A percentile compares a stretch with the other conserved stretches of the same genome.
phyloP scores from a whole-genome alignment of 2,888 invertebrate genomes.

The Agrilus biguttatus region DNA sequence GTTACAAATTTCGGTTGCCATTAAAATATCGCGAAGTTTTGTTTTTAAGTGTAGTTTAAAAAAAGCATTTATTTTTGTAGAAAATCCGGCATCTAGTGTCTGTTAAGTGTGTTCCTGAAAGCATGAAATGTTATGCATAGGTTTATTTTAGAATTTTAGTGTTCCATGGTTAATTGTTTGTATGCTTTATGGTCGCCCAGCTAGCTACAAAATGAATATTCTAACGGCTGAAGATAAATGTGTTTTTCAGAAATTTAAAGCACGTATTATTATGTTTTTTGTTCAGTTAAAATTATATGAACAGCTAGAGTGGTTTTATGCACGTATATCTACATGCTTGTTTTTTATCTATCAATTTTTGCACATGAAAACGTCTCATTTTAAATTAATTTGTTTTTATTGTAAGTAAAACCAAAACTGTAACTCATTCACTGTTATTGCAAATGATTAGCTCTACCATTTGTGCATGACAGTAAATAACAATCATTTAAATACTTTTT shows the following conservation, averaged over 20 bases:
- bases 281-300: conserved; percentile 16
- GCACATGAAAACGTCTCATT: no score
- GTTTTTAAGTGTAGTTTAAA: conserved; percentile 9
- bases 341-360: conserved; percentile 2
- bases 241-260: conserved; percentile 23
- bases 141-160: conserved; percentile 14
- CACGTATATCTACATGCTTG: background rate
- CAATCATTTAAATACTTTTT: no score
- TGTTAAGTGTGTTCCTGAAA: conserved; percentile 4
- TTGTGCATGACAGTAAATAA: no score
- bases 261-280: conserved; percentile 24
- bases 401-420: background rate
- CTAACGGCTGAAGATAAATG: conserved; percentile 15
- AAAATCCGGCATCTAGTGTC: conserved; percentile 8
- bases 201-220: conserved; percentile 15
- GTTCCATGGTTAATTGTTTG: conserved; percentile 21
- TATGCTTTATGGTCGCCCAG: conserved; percentile 20
- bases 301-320: conserved; percentile 22
- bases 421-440: background rate
- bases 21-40: conserved; percentile 4
- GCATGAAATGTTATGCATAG: conserved; percentile 14
- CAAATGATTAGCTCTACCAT: background rate
- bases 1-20: conserved; percentile 18
- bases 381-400: background rate
- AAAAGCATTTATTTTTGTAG: conserved; percentile 18